Percentiles rank a stretch among this genome's conserved stretches.
These are phyloP conservation scores for Perithous albicinctus DNA, from an alignment of 2,888 invertebrate genomes.

Conservation along the genomic window DNA sequence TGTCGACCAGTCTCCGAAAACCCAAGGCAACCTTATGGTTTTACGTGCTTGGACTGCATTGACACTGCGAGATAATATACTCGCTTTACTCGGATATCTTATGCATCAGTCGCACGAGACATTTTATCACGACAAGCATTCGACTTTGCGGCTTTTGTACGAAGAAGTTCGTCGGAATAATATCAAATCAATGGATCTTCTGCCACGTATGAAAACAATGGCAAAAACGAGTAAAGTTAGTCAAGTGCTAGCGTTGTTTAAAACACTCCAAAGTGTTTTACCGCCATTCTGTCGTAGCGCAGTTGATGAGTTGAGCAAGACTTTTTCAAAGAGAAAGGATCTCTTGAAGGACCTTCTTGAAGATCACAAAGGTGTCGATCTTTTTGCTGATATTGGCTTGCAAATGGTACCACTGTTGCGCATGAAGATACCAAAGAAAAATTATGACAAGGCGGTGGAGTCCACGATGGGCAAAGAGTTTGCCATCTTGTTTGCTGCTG, in stretches of 20 bases:
- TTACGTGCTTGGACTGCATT: constrained; percentile 72
- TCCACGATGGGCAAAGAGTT: constrained; percentile 64
- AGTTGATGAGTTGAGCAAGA: constrained; percentile 46
- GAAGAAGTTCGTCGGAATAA: constrained; percentile 69
- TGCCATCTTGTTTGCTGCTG: constrained; percentile 59
- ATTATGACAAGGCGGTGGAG: constrained; percentile 33
- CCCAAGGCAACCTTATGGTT: constrained; percentile 66
- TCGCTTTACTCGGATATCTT: constrained; percentile 72
- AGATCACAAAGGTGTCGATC: constrained; percentile 46
- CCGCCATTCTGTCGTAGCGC: constrained; percentile 63
- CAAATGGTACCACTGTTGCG: constrained; percentile 57
- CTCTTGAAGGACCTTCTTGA: constrained; percentile 30
- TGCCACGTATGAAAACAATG: constrained; percentile 64
- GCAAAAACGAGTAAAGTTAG: constrained; percentile 34
- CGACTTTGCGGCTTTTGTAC: constrained; percentile 71
- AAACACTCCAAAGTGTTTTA: constrained; percentile 39
- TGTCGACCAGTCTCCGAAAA: constrained; percentile 59
- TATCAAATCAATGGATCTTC: constrained; percentile 71
- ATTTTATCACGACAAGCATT: constrained; percentile 66
- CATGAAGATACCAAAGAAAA: background rate
- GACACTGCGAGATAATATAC: constrained; percentile 73
- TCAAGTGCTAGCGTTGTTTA: constrained; percentile 65
- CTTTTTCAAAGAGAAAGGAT: constrained; percentile 49
- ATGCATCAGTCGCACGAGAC: constrained; percentile 70
- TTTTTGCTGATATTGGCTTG: constrained; percentile 65